Evolutionary conservation across 2,797 vertebrate species (phyloP), one percentile per base, ranked within the genome.

Genomic region (Acanthurus lineatus): DNA sequence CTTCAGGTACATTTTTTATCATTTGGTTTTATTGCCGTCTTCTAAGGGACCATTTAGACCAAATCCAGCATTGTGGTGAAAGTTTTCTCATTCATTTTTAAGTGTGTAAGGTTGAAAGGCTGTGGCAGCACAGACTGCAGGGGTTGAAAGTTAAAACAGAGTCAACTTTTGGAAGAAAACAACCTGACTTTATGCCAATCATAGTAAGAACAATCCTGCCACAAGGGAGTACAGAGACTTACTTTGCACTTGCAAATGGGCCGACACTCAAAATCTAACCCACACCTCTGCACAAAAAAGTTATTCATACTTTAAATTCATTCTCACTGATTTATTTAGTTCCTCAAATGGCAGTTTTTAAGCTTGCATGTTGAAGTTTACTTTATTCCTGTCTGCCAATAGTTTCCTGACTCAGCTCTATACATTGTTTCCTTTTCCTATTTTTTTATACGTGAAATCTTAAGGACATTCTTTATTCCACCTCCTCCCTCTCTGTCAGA

Each of bases 401-500:
- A 25, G 16, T 58, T 35, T 74, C 22, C 53, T 62, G 40, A 59
- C 52, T 68, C 48, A 45, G 10, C 15, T 58, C 69, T 61, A 60
- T 66, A 58, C 52, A 45, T 70, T 45, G 20, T 75, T 80, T 77
- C 32, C 38, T 71, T 59, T 38, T 15, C 22, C 32, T 6, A 57
- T 66, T 5, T 64, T 61, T 52, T 76, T 57, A 76, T 9, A 25
- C 76, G 81, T 52, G 60, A 79, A 65, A 64, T 74, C 58, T 22
- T 53, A 16, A 9, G 69, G 73, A 58, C 52, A 49, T 80, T 82
- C 84, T 52, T 75, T 67, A 22, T 83, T 75, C 32, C 32, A 35
- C 68, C 53, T 73, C 20, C 49, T 11, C 62, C 59, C 25, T 57
- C 49, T 58, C 44, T 68, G 42, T 60, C 94, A 99, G 98, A 99